Base-by-base conservation (phyloP, 30 jellyfish, hydroid and myxozoan genomes). In the Turritopsis dohrnii region DNA sequence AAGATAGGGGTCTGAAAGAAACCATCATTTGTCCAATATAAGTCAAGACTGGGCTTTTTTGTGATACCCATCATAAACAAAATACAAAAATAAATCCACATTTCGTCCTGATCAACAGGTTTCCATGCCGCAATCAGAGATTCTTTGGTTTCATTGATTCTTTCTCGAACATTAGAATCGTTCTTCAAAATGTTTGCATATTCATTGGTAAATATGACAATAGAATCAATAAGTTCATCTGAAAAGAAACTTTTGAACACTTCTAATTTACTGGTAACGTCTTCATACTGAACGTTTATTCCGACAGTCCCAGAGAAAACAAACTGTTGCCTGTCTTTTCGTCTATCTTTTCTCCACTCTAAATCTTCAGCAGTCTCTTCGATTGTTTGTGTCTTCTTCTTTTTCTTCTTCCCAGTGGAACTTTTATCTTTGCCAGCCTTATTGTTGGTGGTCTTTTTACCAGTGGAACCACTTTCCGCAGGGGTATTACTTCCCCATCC, bases 11-110 rank as follows among this genome's bases (percentile, higher is more conserved):
- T 71, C 80, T 20, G 18, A 23, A 71, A 24, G n/a, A 20, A 23
- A 23, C 18, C 16, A 24, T 71, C 80, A 28, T 71, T 20, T 71
- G 28, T 17, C 80, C 80, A 71, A 23, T 71, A 71, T 23, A 71
- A 16, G 80, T 71, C 28, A 71, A 17, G 28, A 16, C 23, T 28
- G 19, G 80, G 80, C 28, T 71, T 71, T 23, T 71, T 19, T 16
- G 23, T 23, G 28, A 71, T 24, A 16, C 80, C 80, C 80, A n/a
- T n/a, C n/a, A n/a, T n/a, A n/a, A n/a, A n/a, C n/a, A n/a, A n/a
- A n/a, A n/a, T n/a, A n/a, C n/a, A 71, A 16, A 19, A 71, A 28
- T 71, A 71, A 16, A 24, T 71, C 80, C 80, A 71, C 19, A 71
- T 19, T 23, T 71, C 80, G 80, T 71, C 80, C 28, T 16, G 16